These are phyloP conservation scores for Apis florea DNA, from an alignment of 1,140 invertebrate genomes.

Conservation along the genomic window DNA sequence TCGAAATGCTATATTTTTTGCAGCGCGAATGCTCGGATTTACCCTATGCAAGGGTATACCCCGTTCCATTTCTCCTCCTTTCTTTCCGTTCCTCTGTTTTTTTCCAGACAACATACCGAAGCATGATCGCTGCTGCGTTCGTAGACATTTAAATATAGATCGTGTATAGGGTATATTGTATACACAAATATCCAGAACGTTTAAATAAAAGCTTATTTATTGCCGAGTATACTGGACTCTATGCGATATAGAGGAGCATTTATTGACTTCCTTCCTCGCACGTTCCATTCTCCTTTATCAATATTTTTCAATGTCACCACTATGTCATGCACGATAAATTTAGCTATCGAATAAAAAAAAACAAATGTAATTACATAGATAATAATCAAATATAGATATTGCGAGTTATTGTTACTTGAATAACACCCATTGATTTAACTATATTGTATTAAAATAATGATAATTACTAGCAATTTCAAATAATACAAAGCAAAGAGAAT, in stretches of 20 bases:
- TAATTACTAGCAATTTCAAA: neutral
- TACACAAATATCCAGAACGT: slow-evolving; percentile 69
- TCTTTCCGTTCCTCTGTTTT: slow-evolving; percentile 1
- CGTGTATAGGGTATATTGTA: slow-evolving; percentile 66
- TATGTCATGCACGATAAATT: neutral
- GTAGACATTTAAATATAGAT: slow-evolving; percentile 61
- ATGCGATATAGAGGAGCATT: neutral
- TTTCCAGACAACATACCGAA: slow-evolving; percentile 16
- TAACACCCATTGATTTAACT: neutral
- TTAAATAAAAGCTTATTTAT: slow-evolving; percentile 77
- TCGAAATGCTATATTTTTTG: slow-evolving; percentile 51
- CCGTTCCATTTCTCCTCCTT: neutral
- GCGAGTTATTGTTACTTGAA: neutral
- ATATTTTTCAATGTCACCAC: neutral
- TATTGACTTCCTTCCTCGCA: neutral
- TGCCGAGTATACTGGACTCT: slow-evolving; percentile 50
- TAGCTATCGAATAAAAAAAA: neutral
- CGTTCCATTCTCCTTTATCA: neutral
- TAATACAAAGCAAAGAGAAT: neutral
- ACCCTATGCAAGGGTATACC: neutral
- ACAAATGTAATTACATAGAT: neutral
- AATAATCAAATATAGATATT: neutral
- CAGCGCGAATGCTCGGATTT: slow-evolving; percentile 44
- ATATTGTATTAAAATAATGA: slow-evolving; percentile 10
- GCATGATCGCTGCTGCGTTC: slow-evolving; percentile 55